phyloP scores from a whole-genome alignment of 2,797 vertebrate species.

The Neosilurus mollespiculum region DNA sequence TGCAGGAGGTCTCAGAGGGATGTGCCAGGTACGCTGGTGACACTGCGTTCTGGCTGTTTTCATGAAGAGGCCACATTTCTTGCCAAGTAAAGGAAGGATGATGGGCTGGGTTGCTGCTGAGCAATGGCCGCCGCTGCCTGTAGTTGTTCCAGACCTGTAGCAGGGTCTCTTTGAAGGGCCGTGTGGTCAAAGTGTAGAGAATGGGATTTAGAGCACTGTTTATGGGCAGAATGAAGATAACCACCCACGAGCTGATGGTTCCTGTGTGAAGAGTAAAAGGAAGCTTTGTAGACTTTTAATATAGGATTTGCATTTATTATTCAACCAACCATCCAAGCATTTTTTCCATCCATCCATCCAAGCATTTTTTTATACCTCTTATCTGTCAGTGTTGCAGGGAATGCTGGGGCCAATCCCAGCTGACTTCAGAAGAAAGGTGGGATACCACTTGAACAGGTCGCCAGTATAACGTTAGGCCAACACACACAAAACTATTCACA shows the following conservation, averaged over 20 bases:
- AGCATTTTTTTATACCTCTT: no score
- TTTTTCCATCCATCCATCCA: no score
- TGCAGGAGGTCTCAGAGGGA: constrained; percentile 69
- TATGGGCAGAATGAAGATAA: constrained; percentile 97
- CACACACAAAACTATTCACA: no score
- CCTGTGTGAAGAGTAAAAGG: constrained; percentile 67
- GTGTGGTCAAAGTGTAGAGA: constrained; percentile 93
- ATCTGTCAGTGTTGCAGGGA: no score
- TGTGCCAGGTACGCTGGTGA: constrained; percentile 69
- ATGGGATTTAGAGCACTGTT: constrained; percentile 97
- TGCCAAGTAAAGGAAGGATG: constrained; percentile 87
- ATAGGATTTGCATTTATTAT: neutral
- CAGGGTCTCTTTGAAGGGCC: constrained; percentile 96
- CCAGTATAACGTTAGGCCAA: no score
- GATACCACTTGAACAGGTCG: no score
- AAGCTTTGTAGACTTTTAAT: neutral
- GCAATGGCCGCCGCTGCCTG: constrained; percentile 77
- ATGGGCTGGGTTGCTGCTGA: constrained; percentile 72
- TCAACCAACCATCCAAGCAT: no score
- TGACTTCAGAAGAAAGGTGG: no score
- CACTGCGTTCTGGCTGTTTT: constrained; percentile 68
- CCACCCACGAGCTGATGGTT: constrained; percentile 96
- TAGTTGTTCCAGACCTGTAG: constrained; percentile 92
- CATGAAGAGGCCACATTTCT: constrained; percentile 88
- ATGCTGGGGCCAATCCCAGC: no score